A percentile compares a stretch with the other conserved stretches of the same genome.
phyloP scores from a whole-genome alignment of 2,113 vertebrate genomes.

The Alouatta palliata region DNA sequence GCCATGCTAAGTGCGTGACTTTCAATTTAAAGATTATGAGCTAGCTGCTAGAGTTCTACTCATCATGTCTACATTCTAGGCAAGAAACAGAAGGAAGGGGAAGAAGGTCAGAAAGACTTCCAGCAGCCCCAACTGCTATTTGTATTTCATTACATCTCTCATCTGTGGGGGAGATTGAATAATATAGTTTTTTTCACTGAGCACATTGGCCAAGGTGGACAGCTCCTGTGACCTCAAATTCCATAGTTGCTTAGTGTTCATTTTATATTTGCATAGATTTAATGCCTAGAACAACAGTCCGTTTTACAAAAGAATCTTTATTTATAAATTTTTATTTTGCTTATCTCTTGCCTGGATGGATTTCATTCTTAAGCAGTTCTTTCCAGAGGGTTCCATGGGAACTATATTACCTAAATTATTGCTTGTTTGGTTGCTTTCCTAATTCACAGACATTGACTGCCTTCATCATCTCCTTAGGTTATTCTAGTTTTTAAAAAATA shows the following conservation, averaged over 20 bases:
- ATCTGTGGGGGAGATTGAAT: not conserved
- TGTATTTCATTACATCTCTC: not conserved
- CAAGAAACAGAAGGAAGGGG: not conserved
- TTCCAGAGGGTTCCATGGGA: not conserved
- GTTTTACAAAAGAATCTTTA: not conserved
- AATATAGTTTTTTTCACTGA: not conserved
- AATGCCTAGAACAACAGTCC: not conserved
- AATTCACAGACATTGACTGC: not conserved
- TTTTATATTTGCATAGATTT: constrained; percentile 11
- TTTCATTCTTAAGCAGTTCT: constrained; percentile 25
- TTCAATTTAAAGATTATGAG: not conserved
- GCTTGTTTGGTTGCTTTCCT: not conserved
- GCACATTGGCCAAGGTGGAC: not conserved
- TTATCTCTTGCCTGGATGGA: not conserved
- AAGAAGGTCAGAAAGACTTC: not conserved
- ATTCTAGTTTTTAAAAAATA: not conserved
- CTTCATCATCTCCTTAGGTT: not conserved
- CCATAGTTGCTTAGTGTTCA: constrained; percentile 32
- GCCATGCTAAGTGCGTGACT: not conserved
- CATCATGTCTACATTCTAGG: not conserved
- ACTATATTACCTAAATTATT: not conserved
- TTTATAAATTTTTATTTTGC: constrained; percentile 33
- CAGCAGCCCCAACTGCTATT: not conserved
- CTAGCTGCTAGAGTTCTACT: not conserved
- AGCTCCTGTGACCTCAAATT: not conserved